These are phyloP conservation scores for Nanger granti DNA, from an alignment of 2,113 vertebrate genomes.

Conservation along the genomic window DNA sequence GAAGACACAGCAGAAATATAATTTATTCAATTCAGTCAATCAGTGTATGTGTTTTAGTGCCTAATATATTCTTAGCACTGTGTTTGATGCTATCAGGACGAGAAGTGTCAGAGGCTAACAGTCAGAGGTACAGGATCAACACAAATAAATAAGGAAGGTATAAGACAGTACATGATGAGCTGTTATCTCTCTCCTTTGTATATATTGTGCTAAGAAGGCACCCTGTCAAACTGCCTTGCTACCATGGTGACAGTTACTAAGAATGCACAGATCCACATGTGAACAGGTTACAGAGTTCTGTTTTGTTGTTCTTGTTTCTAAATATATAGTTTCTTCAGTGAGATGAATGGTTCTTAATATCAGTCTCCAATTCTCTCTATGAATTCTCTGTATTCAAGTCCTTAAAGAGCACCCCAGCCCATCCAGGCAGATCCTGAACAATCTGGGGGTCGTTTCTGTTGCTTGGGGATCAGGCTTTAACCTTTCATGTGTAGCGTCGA, in stretches of 20 bases:
- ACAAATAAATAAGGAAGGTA: background rate
- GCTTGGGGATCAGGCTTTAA: background rate
- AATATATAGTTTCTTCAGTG: background rate
- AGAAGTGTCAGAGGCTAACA: background rate
- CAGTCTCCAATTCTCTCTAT: background rate
- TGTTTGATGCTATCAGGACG: background rate
- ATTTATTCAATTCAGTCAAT: background rate
- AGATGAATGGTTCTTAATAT: background rate
- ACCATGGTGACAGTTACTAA: conserved; percentile 56
- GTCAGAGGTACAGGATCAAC: background rate
- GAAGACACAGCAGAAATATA: background rate
- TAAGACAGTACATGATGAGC: background rate
- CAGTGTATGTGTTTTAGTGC: background rate
- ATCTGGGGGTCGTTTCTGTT: background rate
- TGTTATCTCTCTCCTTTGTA: background rate
- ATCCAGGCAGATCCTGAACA: background rate
- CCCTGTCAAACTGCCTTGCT: conserved; percentile 24
- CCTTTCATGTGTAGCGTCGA: background rate
- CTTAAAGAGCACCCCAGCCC: background rate
- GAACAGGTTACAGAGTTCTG: background rate
- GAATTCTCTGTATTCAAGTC: background rate
- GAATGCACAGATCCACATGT: conserved; percentile 21
- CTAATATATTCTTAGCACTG: background rate
- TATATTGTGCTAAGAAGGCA: background rate
- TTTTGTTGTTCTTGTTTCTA: background rate